phyloP scores from a whole-genome alignment of 2,888 invertebrate genomes.

The Erynnis tages region DNA sequence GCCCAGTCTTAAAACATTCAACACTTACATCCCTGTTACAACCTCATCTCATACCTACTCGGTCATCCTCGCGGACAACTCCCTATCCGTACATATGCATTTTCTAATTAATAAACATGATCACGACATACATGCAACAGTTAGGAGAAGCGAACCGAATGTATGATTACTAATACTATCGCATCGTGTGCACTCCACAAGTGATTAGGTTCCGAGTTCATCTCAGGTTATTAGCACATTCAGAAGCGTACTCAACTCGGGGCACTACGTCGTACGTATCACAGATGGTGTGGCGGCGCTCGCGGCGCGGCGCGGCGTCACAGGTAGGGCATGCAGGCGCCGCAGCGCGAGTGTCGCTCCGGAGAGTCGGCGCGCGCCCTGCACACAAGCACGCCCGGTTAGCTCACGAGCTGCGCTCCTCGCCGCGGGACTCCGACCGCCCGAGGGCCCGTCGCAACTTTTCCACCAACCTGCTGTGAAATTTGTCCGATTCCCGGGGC shows the following conservation, averaged over 20 bases:
- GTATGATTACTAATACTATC: constrained; percentile 44
- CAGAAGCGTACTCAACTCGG: constrained; percentile 63
- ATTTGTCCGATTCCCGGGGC: constrained; percentile 85
- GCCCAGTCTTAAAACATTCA: constrained; percentile 74
- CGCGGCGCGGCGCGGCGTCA: constrained; percentile 45
- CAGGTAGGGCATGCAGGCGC: constrained; percentile 77
- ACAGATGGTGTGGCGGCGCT: constrained; percentile 63
- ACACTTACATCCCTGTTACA: constrained; percentile 54
- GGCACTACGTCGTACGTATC: constrained; percentile 64
- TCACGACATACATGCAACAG: constrained; percentile 58
- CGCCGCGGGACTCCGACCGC: constrained; percentile 74
- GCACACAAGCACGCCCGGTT: constrained; percentile 72
- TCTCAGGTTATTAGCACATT: constrained; percentile 57
- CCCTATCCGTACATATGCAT: too few relatives aligned
- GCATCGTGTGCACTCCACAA: constrained; percentile 44
- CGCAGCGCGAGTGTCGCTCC: constrained; percentile 68
- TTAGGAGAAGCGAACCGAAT: constrained; percentile 52
- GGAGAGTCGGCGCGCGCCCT: constrained; percentile 74
- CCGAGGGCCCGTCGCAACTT: constrained; percentile 88
- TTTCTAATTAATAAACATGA: constrained; percentile 20
- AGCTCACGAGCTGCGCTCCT: constrained; percentile 80
- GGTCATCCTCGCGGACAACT: too few relatives aligned
- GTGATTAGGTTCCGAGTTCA: constrained; percentile 43
- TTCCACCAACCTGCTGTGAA: constrained; percentile 90
- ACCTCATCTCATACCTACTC: constrained; percentile 47